Conservation (phyloP, 2,888 invertebrate species). For the Cryptocephalus moraei region DNA sequence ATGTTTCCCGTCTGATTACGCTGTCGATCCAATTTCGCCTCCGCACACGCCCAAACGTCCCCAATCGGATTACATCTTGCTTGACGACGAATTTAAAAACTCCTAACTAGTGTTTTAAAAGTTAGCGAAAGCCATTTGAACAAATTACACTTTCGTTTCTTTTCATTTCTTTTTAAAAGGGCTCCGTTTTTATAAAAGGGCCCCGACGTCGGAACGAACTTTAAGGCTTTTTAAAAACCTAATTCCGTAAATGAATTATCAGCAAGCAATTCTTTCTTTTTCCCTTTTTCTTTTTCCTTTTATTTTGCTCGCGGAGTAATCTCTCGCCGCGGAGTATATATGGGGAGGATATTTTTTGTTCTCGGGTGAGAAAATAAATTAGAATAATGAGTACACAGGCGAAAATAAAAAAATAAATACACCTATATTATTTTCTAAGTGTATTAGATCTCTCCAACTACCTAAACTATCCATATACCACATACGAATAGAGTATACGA, state of each 20-base stretch:
- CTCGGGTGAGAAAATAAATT: no score
- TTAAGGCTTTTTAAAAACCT: conserved; percentile 32
- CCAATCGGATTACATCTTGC: conserved; percentile 30
- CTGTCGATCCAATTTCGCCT: no score
- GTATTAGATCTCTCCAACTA: no score
- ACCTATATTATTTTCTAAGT: no score
- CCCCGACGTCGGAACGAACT: conserved; percentile 24
- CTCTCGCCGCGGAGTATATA: no score
- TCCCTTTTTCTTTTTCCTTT: conserved; percentile 1
- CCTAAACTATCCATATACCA: no score
- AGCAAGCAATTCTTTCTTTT: conserved; percentile 9
- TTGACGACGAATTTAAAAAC: conserved; percentile 37
- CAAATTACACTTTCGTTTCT: conserved; percentile 38
- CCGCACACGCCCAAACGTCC: conserved; percentile 5
- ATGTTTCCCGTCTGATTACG: conserved; percentile 17
- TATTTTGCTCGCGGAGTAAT: no score
- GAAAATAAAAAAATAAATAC: no score
- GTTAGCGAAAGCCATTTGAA: conserved; percentile 38
- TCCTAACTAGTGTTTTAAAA: conserved; percentile 40
- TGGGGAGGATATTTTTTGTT: no score
- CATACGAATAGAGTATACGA: no score
- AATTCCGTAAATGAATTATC: conserved; percentile 26
- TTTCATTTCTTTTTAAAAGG: conserved; percentile 35
- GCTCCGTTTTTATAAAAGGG: conserved; percentile 28
- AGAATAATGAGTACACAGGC: no score